phyloP scores from a whole-genome alignment of 1,140 invertebrate genomes.

The Neelides sp. region DNA sequence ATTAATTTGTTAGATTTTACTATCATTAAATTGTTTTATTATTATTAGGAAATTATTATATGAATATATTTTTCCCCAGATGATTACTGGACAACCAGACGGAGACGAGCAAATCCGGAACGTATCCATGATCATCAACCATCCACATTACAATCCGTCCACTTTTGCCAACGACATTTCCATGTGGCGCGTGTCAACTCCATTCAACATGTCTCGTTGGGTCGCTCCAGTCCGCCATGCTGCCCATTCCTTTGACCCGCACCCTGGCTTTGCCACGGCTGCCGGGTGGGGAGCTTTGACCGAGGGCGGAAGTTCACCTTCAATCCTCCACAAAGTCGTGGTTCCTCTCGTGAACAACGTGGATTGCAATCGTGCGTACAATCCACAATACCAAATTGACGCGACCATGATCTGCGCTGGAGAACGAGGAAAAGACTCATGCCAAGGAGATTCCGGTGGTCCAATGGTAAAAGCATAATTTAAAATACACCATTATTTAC shows the following conservation, averaged over 20 bases:
- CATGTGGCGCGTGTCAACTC: conserved; percentile 36
- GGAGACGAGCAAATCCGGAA: conserved; percentile 11
- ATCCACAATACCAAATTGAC: conserved; percentile 18
- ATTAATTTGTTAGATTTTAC: too few species aligned
- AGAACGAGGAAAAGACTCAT: conserved; percentile 37
- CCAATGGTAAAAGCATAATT: too few species aligned
- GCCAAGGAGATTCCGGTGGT: conserved; percentile 33
- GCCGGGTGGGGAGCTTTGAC: conserved; percentile 32
- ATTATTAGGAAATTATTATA: too few species aligned
- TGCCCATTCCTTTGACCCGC: conserved; percentile 13
- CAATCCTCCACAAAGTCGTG: conserved; percentile 37
- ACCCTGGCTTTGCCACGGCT: conserved; percentile 11
- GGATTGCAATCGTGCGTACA: conserved; percentile 31
- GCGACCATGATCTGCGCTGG: conserved; percentile 37
- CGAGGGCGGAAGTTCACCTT: conserved; percentile 17
- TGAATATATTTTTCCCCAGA: too few species aligned
- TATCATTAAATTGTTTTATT: too few species aligned
- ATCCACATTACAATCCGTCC: conserved; percentile 18
- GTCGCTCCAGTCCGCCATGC: conserved; percentile 38
- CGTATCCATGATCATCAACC: conserved; percentile 9
- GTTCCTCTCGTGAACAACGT: conserved; percentile 33
- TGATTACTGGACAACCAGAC: too few species aligned
- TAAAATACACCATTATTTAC: too few species aligned
- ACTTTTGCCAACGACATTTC: conserved; percentile 42
- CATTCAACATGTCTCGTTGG: conserved; percentile 32